These are phyloP conservation scores for Antechinus stuartii DNA, from an alignment of 2,113 vertebrate species.

Conservation along the genomic window DNA sequence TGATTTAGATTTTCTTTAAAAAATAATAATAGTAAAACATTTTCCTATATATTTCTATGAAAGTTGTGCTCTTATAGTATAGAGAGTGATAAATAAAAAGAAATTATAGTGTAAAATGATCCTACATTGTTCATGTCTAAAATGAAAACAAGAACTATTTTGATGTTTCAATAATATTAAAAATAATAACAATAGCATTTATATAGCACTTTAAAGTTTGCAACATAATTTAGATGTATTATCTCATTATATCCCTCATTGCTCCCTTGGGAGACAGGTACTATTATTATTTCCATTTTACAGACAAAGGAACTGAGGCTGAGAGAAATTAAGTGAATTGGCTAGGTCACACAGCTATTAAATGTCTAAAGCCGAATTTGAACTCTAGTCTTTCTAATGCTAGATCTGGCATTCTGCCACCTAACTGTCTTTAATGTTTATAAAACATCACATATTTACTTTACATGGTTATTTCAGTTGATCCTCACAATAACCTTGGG, in stretches of 20 bases:
- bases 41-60: not conserved
- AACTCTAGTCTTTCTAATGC: not conserved
- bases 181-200: not conserved
- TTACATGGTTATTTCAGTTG: not conserved
- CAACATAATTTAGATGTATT: not conserved
- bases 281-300: not conserved
- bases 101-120: not conserved
- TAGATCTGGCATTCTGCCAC: not conserved
- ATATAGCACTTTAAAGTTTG: not conserved
- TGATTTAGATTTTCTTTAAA: not conserved
- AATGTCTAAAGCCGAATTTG: not conserved
- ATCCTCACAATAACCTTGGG: not conserved
- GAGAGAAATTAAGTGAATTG: not conserved
- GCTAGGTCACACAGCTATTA: not conserved
- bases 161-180: not conserved
- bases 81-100: slow-evolving; percentile 6
- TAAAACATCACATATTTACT: not conserved
- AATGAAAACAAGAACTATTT: slow-evolving; percentile 18
- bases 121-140: slow-evolving; percentile 1
- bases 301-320: not conserved
- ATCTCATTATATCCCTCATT: not conserved
- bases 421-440: not conserved
- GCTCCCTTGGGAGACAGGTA: not conserved
- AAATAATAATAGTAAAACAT: not conserved
- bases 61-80: not conserved